Evolutionary conservation across 2,113 vertebrate species (phyloP).

Genomic region (Sisor rabdophorus): DNA sequence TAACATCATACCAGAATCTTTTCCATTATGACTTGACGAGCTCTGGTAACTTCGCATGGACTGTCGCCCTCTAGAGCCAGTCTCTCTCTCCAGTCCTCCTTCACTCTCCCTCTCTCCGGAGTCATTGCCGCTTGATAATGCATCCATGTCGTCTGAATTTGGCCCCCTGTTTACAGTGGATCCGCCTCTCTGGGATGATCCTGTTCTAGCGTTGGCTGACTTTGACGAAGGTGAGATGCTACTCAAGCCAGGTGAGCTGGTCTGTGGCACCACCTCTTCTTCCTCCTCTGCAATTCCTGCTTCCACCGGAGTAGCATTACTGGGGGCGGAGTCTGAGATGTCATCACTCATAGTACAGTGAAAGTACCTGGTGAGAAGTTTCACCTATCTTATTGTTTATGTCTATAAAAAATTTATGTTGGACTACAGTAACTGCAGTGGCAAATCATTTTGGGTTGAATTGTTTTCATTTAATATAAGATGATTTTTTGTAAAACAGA

Average conservation of each 20-base stretch:
- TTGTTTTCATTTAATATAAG: background rate
- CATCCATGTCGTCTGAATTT: conserved; percentile 78
- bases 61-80: conserved; percentile 61
- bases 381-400: conserved; percentile 24
- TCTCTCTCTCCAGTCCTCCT: conserved; percentile 58
- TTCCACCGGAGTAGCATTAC: conserved; percentile 52
- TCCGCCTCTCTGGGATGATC: conserved; percentile 53
- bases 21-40: conserved; percentile 77
- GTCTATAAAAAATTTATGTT: conserved; percentile 51
- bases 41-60: conserved; percentile 75
- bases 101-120: conserved; percentile 77
- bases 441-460: conserved; percentile 40
- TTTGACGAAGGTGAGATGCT: conserved; percentile 22
- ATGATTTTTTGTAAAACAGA: background rate
- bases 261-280: conserved; percentile 41
- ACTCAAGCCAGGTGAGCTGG: background rate
- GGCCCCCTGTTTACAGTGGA: conserved; percentile 53
- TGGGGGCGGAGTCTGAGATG: conserved; percentile 61
- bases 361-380: conserved; percentile 46
- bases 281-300: conserved; percentile 49
- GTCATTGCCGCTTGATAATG: conserved; percentile 81
- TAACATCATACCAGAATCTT: conserved; percentile 82
- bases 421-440: conserved; percentile 56
- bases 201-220: background rate
- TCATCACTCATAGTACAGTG: conserved; percentile 73